Base-by-base conservation (phyloP, 2,113 vertebrate genomes). In the Pelodiscus sinensis region DNA sequence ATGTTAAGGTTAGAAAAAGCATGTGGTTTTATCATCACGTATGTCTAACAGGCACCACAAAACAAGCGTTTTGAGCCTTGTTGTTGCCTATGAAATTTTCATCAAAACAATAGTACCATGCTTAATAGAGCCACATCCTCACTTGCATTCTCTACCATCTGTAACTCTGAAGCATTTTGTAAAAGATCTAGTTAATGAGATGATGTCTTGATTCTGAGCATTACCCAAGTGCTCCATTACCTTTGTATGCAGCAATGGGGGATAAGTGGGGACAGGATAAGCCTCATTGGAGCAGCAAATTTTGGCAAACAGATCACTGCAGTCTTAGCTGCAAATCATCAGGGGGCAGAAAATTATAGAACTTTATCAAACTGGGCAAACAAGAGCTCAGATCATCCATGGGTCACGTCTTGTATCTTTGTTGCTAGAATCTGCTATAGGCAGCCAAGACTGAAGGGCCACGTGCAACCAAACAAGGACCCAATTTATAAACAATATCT, bases 351-450 rank as follows among this genome's bases (percentile, higher is more conserved):
- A 90, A 87, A 79, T 82, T 85, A 88, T 60, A 50, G 93, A 91
- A 96, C 88, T 92, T 91, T 91, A 56, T 65, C 10, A 3, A 80
- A 50, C 35, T 93, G 95, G 15, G 91, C 38, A 92, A 87, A 55
- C 88, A 92, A 96, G 92, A 95, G 78, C 93, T 73, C 94, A 92
- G 62, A 82, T 96, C 79, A 85, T 94, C 88, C 92, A 85, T 90
- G 92, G 79, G 68, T 62, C 90, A 87, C 9, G 79, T 84, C 88
- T 95, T 95, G 95, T 96, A 96, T 96, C 96, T 95, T 95, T 95
- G 94, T 79, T 77, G 92, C 91, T 83, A 80, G 91, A 91, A 93
- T 87, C 92, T 93, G 90, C 94, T 95, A 89, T 60, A 91, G 94
- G 85, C 2, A 25, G 92, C 83, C 90, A 93, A 75, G 52, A 86